A percentile compares a stretch with the other conserved stretches of the same genome.
Evolutionary conservation across 2,888 invertebrate genomes (phyloP).

Genomic region (Galeopsomyia nigrocyanea): DNA sequence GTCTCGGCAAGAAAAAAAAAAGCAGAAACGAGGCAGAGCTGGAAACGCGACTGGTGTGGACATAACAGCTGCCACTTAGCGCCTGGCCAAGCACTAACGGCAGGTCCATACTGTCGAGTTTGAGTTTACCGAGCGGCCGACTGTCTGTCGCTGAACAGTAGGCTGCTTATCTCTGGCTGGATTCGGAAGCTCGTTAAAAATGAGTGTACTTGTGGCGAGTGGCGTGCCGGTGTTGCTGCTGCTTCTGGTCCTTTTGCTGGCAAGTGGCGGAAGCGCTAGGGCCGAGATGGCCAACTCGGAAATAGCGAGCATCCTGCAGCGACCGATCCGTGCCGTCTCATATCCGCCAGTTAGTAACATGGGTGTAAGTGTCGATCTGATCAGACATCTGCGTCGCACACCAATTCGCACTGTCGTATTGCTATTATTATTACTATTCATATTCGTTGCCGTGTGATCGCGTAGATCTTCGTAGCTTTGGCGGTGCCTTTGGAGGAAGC

Average conservation of each 20-base stretch:
- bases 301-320: constrained; percentile 62
- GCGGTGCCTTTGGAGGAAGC: constrained; percentile 80
- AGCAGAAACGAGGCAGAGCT: neutral
- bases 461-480: constrained; percentile 78
- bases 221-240: neutral
- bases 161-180: too few species aligned
- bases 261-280: too few species aligned
- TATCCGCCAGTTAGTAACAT: constrained; percentile 64
- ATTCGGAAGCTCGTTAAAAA: too few species aligned
- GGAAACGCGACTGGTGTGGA: neutral
- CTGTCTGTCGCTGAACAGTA: too few species aligned
- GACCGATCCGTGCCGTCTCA: constrained; percentile 63
- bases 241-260: constrained; percentile 10
- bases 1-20: neutral
- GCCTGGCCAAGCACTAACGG: neutral
- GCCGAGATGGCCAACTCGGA: constrained; percentile 54
- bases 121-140: neutral
- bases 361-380: constrained; percentile 60
- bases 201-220: neutral
- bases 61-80: constrained; percentile 26
- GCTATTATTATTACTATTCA: neutral
- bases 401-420: neutral
- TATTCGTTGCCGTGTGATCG: neutral
- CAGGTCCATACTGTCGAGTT: constrained; percentile 8
- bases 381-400: neutral